Evolutionary conservation across 2,113 vertebrate genomes (phyloP).

Genomic region (Cygnus buccinator): DNA sequence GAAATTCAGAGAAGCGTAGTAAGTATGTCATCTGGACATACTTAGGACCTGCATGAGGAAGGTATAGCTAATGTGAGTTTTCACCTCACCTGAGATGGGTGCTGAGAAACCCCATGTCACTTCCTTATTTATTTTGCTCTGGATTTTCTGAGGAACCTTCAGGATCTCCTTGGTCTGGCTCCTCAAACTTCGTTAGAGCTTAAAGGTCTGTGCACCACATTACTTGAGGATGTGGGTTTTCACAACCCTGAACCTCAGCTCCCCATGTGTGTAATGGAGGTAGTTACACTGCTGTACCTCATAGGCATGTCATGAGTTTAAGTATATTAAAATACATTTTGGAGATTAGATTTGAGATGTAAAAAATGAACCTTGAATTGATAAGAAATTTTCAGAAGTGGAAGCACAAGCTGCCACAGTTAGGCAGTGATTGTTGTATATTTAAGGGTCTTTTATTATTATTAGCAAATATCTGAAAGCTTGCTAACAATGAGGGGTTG

Average conservation of each 20-base stretch:
- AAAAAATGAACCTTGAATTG: background rate
- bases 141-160: background rate
- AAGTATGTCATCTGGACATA: background rate
- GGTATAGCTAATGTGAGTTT: background rate
- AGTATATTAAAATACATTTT: background rate
- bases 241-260: background rate
- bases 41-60: background rate
- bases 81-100: background rate
- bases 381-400: background rate
- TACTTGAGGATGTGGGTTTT: background rate
- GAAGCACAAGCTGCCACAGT: background rate
- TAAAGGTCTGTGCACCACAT: background rate
- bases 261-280: background rate
- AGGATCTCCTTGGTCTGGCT: background rate
- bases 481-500: background rate
- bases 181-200: background rate
- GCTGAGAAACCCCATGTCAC: background rate
- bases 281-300: background rate
- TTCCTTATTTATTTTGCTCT: background rate
- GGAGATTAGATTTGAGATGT: background rate
- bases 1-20: background rate
- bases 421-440: background rate
- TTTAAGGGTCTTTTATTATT: background rate
- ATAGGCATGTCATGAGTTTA: background rate
- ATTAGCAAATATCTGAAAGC: background rate